Evolutionary conservation across 2,113 vertebrate species (phyloP).

Genomic region (Lycaon pictus): DNA sequence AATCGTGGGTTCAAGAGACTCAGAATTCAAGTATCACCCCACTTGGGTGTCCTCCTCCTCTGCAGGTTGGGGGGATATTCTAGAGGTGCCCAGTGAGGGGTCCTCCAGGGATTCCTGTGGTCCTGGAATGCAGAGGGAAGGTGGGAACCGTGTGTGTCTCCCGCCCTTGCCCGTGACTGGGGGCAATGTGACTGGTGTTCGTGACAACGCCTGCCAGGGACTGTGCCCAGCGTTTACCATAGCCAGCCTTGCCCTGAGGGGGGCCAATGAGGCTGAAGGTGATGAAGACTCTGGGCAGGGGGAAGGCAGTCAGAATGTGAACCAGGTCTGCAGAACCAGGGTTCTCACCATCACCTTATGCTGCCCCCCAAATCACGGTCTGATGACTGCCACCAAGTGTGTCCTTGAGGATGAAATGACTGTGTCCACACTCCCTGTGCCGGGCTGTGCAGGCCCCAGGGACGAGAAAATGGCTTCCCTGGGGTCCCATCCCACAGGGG

Average conservation of each 20-base stretch:
- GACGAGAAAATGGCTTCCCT: not conserved
- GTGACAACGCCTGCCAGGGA: too few species aligned
- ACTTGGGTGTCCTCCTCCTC: not conserved
- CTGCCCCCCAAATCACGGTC: not conserved
- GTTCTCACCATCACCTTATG: accelerated
- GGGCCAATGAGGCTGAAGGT: not conserved
- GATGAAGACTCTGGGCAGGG: not conserved
- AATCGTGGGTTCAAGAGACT: not conserved
- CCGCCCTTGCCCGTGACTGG: accelerated
- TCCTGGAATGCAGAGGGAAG: not conserved
- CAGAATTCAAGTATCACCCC: not conserved
- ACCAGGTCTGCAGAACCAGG: not conserved
- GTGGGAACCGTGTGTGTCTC: not conserved
- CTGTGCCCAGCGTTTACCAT: not conserved
- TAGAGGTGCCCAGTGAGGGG: not conserved
- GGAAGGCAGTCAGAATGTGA: not conserved
- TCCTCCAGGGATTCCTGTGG: not conserved
- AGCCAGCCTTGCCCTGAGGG: accelerated
- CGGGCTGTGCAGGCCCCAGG: not conserved
- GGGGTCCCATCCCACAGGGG: not conserved
- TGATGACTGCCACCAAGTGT: not conserved
- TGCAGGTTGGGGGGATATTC: not conserved
- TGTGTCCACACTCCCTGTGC: accelerated
- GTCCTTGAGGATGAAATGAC: not conserved
- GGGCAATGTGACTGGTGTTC: accelerated